phyloP scores from a whole-genome alignment of 2,113 vertebrate species.

The Lonchura striata region DNA sequence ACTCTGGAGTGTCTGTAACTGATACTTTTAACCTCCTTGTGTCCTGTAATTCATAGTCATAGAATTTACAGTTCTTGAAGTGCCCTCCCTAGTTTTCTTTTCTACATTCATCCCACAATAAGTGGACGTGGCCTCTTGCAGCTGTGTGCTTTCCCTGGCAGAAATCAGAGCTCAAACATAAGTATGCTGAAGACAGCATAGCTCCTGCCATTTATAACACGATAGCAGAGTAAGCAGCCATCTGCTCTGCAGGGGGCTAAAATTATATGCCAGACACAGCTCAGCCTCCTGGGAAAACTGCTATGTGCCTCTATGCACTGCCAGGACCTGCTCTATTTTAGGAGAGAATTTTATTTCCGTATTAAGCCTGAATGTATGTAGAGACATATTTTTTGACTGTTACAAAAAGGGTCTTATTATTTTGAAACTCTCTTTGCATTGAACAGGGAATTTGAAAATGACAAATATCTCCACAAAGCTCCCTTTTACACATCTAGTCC shows the following conservation, averaged over 20 bases:
- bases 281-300: background rate
- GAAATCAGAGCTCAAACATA: background rate
- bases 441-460: background rate
- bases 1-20: background rate
- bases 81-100: background rate
- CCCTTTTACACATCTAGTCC: background rate
- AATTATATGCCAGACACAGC: background rate
- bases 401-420: background rate
- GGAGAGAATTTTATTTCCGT: background rate
- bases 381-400: background rate
- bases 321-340: background rate
- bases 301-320: background rate
- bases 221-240: background rate
- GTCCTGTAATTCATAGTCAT: background rate
- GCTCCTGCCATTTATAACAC: slow-evolving; percentile 1
- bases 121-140: background rate
- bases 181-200: background rate
- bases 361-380: background rate
- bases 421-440: background rate
- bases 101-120: background rate
- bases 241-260: slow-evolving; percentile 15
- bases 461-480: background rate
- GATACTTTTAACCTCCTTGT: background rate
- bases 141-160: background rate
- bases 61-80: background rate